These are phyloP conservation scores for Ylistrum balloti DNA, from an alignment of 1,140 invertebrate genomes.

Conservation along the genomic window DNA sequence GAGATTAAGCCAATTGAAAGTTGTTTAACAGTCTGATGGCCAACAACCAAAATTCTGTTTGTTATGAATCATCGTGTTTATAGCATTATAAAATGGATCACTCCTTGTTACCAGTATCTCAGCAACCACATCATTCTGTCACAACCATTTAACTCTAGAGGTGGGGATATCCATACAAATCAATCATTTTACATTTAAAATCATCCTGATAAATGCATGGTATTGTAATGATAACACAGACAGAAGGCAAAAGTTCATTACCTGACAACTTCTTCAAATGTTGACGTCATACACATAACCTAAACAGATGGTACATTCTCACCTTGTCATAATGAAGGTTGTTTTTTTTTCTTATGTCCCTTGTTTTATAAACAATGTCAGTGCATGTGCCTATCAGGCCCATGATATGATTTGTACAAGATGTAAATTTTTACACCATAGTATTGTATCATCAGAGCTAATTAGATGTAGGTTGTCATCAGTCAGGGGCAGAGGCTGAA, in stretches of 20 bases:
- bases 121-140: neutral
- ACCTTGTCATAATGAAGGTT: too few species aligned
- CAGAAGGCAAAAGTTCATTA: neutral
- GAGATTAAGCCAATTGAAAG: neutral
- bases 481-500: too few species aligned
- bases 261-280: too few species aligned
- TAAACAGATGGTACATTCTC: too few species aligned
- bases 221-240: slow-evolving; percentile 9
- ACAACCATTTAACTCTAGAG: neutral
- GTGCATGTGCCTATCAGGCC: too few species aligned
- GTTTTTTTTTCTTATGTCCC: too few species aligned
- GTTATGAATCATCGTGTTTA: slow-evolving; percentile 1
- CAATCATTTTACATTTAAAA: neutral
- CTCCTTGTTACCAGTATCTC: neutral
- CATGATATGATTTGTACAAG: too few species aligned
- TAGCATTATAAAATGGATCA: neutral
- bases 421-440: too few species aligned
- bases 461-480: too few species aligned
- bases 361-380: too few species aligned
- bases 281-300: too few species aligned
- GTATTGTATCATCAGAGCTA: too few species aligned
- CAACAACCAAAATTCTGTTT: neutral
- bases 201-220: neutral
- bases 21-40: neutral
- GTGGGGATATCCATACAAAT: neutral